These are phyloP conservation scores for Gryllus longicercus DNA, from an alignment of 2,888 invertebrate genomes.

Conservation along the genomic window DNA sequence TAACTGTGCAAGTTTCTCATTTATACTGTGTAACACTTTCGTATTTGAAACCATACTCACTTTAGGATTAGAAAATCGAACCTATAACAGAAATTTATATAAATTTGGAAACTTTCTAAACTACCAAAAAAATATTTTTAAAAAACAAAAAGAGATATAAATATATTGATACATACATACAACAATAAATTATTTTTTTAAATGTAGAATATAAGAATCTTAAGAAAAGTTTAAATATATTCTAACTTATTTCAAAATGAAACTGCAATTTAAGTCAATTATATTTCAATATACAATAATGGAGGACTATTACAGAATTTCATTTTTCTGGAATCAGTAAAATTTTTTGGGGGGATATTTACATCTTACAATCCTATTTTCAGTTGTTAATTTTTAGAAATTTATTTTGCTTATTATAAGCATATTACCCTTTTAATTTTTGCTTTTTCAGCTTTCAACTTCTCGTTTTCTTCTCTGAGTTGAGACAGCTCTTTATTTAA, in stretches of 20 bases:
- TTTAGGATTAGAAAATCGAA: constrained; percentile 25
- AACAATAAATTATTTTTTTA: too few relatives aligned
- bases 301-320: too few relatives aligned
- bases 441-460: constrained; percentile 63
- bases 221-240: too few relatives aligned
- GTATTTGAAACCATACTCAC: constrained; percentile 55
- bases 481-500: constrained; percentile 67
- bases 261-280: too few relatives aligned
- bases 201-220: too few relatives aligned
- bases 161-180: neutral
- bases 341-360: neutral
- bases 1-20: constrained; percentile 48
- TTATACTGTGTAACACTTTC: constrained; percentile 73
- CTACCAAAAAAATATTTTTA: neutral
- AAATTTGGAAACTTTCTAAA: constrained; percentile 33
- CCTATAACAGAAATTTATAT: constrained; percentile 22
- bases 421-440: constrained; percentile 49
- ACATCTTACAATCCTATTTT: neutral
- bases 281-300: too few relatives aligned
- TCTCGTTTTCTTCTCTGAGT: constrained; percentile 63
- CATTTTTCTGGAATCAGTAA: too few relatives aligned
- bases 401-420: too few relatives aligned
- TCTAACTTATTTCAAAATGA: too few relatives aligned
- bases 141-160: neutral
- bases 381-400: neutral